phyloP scores from a whole-genome alignment of 2,888 invertebrate genomes.

The Rhabditoides inermis region DNA sequence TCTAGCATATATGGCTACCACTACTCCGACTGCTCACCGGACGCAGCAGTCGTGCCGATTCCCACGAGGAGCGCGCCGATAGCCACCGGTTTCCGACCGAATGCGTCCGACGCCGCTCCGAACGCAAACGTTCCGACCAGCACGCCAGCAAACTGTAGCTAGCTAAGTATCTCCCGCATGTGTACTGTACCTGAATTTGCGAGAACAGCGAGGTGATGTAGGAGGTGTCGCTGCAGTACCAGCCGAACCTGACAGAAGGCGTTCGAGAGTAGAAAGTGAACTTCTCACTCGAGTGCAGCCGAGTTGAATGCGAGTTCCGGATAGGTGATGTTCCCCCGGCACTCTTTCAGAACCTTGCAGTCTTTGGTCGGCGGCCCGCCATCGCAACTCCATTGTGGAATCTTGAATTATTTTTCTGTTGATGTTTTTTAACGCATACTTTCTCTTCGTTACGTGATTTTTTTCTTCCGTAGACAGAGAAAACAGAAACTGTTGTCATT shows the following conservation, averaged over 20 bases:
- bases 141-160: no score
- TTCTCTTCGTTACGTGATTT: no score
- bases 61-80: constrained; percentile 37
- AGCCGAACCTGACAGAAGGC: constrained; percentile 29
- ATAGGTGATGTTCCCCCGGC: constrained; percentile 31
- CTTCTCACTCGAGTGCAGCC: constrained; percentile 35
- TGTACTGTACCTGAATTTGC: constrained; percentile 43
- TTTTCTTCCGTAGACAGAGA: no score
- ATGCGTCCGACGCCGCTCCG: constrained; percentile 33
- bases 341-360: constrained; percentile 29
- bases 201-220: constrained; percentile 37
- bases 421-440: no score
- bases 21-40: no score
- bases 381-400: no score
- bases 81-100: constrained; percentile 35
- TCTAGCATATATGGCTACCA: no score
- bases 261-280: no score
- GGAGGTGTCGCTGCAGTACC: constrained; percentile 39
- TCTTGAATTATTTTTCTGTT: no score
- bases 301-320: constrained; percentile 39
- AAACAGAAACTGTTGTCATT: no score
- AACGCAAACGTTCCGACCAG: constrained; percentile 38
- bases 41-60: constrained; percentile 27
- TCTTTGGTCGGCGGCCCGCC: constrained; percentile 31
- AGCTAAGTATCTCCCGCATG: no score